Conservation (phyloP, 35 echinoderm and acorn worm genomes). For the Amphiura filiformis region DNA sequence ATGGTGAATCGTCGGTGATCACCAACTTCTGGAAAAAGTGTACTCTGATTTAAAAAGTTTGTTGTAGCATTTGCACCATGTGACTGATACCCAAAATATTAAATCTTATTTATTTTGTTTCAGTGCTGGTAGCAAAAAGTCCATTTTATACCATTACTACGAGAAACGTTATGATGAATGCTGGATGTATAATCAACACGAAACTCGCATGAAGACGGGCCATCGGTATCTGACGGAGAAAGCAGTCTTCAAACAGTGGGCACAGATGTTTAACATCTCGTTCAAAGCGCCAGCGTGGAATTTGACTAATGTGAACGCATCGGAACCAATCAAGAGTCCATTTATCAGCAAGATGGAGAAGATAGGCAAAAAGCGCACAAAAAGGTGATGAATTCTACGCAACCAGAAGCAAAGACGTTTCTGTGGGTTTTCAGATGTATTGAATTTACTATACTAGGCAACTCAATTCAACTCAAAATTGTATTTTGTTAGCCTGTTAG, state of each 20-base stretch:
- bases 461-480: too few relatives aligned
- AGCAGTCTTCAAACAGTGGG: conserved; percentile 52
- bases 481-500: too few relatives aligned
- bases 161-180: conserved; percentile 39
- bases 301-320: conserved; percentile 20
- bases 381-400: conserved; percentile 2
- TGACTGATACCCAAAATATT: too few relatives aligned
- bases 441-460: too few relatives aligned
- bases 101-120: conserved; percentile 4
- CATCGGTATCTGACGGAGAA: conserved; percentile 77
- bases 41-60: too few relatives aligned
- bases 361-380: background rate
- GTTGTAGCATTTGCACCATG: too few relatives aligned
- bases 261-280: conserved; percentile 41
- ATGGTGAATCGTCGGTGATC: too few relatives aligned
- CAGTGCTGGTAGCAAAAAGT: background rate
- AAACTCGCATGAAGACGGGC: conserved; percentile 29
- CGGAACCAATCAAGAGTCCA: conserved; percentile 1
- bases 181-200: conserved; percentile 45
- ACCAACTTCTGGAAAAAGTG: too few relatives aligned
- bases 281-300: conserved; percentile 64
- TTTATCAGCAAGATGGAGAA: background rate
- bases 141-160: conserved; percentile 47
- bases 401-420: too few relatives aligned
- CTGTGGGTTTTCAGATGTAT: too few relatives aligned